phyloP scores from a whole-genome alignment of 1,140 invertebrate species.

The Luehdorfia chinensis region DNA sequence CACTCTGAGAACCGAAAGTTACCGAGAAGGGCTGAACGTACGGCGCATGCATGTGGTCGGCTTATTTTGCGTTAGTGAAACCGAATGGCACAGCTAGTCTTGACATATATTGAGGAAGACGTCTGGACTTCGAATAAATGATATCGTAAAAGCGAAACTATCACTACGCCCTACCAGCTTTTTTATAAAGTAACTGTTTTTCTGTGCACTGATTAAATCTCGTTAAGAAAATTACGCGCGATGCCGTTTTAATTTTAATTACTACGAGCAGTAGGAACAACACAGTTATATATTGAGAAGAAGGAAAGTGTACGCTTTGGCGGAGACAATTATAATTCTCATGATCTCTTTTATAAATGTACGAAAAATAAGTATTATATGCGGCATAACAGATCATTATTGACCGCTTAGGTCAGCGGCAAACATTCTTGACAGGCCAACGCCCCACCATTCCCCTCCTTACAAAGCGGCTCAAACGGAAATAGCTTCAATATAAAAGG shows the following conservation, averaged over 20 bases:
- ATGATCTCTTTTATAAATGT: slow-evolving; percentile 10
- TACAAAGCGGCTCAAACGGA: slow-evolving; percentile 18
- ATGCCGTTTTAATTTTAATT: slow-evolving; percentile 69
- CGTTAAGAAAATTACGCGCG: slow-evolving; percentile 56
- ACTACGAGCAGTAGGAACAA: slow-evolving; percentile 37
- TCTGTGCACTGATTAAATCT: slow-evolving; percentile 61
- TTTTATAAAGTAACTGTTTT: slow-evolving; percentile 51
- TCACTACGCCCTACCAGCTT: slow-evolving; percentile 25
- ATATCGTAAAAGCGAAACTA: slow-evolving; percentile 42
- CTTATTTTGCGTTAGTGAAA: too few species aligned
- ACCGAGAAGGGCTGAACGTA: too few species aligned
- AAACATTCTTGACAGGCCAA: slow-evolving; percentile 71
- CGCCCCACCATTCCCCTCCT: slow-evolving; percentile 52
- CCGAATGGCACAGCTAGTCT: too few species aligned
- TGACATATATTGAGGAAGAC: too few species aligned
- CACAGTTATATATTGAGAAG: slow-evolving; percentile 21
- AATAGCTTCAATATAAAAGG: slow-evolving; percentile 22
- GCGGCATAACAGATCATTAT: slow-evolving; percentile 69
- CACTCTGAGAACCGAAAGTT: too few species aligned
- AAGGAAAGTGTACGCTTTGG: not conserved
- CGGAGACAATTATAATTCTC: not conserved
- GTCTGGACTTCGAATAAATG: too few species aligned
- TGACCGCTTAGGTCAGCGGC: slow-evolving; percentile 70
- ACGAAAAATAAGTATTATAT: slow-evolving; percentile 50
- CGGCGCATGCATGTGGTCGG: too few species aligned